Evolutionary conservation across 2,797 vertebrate species (phyloP).

Genomic region (Chrosomus eos): DNA sequence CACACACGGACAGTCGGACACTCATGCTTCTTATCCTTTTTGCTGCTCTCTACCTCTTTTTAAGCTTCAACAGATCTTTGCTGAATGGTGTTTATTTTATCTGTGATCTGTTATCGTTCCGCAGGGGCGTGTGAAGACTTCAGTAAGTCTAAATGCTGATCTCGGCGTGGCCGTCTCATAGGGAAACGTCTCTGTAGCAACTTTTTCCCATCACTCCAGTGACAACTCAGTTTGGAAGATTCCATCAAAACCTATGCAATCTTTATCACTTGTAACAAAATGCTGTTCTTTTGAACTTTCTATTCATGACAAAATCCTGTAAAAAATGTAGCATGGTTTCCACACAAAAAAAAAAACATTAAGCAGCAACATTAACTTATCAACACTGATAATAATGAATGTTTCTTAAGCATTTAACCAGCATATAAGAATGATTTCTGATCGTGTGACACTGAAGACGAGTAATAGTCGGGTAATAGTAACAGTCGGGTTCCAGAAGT

Average conservation of each 20-base stretch:
- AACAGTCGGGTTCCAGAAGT: neutral
- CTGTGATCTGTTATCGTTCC: constrained; percentile 36
- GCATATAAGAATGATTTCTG: neutral
- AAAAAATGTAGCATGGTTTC: neutral
- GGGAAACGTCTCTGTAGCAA: neutral
- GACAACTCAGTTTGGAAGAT: neutral
- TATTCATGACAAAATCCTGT: neutral
- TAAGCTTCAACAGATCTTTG: constrained; percentile 54
- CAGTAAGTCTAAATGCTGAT: constrained; percentile 11
- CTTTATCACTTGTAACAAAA: neutral
- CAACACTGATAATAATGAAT: neutral
- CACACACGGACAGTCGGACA: neutral
- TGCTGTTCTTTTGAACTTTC: neutral
- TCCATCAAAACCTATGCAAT: neutral
- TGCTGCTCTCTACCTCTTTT: constrained; percentile 59
- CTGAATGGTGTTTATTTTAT: constrained; percentile 59
- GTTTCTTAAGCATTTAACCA: neutral
- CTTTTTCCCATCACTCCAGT: neutral
- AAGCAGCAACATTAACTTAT: neutral
- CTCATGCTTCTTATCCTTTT: constrained; percentile 40
- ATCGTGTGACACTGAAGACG: neutral
- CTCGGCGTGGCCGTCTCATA: neutral
- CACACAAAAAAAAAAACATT: neutral
- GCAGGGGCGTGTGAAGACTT: neutral
- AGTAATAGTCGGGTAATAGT: neutral